Conservation (phyloP, 2,113 vertebrate genomes). For the Antechinus stuartii region DNA sequence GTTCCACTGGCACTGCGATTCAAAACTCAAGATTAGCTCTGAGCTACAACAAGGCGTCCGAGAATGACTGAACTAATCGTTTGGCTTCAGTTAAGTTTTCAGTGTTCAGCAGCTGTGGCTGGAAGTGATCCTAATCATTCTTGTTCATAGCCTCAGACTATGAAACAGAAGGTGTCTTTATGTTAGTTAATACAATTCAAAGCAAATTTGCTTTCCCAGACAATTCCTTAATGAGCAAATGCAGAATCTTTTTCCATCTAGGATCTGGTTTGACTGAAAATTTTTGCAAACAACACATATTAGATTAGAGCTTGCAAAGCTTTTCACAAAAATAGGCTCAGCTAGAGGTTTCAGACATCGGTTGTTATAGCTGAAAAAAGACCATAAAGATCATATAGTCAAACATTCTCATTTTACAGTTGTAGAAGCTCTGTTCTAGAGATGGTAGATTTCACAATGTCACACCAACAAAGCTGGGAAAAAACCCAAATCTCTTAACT, state of each 20-base stretch:
- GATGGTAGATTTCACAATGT: background rate
- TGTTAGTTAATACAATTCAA: conserved; percentile 10
- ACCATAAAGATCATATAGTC: background rate
- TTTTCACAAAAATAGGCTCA: background rate
- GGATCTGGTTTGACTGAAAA: background rate
- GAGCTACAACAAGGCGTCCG: background rate
- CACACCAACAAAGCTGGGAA: background rate
- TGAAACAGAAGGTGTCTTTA: background rate
- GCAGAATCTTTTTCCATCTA: background rate
- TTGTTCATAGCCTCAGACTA: background rate
- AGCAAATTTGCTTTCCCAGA: background rate
- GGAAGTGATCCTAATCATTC: background rate
- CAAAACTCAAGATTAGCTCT: background rate
- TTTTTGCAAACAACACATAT: background rate
- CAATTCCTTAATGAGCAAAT: background rate
- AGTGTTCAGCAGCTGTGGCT: background rate
- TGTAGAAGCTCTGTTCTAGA: background rate
- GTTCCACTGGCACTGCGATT: background rate
- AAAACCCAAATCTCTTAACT: background rate
- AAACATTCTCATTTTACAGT: background rate
- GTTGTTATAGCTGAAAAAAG: background rate
- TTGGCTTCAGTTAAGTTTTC: background rate
- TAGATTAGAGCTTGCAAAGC: background rate
- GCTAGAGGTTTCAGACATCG: background rate
- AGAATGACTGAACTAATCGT: background rate